Percentiles rank a stretch among this genome's conserved stretches.
phyloP scores from a whole-genome alignment of 1,140 invertebrate species.

The Saccostrea glomerata region DNA sequence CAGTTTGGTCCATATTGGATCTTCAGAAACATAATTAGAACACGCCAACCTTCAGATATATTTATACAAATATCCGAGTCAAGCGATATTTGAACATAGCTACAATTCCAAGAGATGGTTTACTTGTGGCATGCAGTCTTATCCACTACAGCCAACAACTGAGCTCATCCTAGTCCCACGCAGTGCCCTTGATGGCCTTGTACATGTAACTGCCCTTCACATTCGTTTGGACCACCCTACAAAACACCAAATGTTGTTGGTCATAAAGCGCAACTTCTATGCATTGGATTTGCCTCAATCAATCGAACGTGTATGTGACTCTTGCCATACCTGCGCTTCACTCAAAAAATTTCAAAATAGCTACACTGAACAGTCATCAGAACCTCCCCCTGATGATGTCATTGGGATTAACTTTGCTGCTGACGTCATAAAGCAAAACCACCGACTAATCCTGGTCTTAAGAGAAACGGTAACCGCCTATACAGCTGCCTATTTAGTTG shows the following conservation, averaged over 20 bases:
- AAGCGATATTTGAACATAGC: slow-evolving; percentile 46
- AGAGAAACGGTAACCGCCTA: too few species aligned
- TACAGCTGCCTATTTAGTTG: background rate
- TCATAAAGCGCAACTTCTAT: slow-evolving; percentile 53
- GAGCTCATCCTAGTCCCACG: slow-evolving; percentile 48
- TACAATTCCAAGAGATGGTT: slow-evolving; percentile 47
- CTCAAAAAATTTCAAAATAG: too few species aligned
- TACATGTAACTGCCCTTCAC: slow-evolving; percentile 41
- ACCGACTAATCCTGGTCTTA: too few species aligned
- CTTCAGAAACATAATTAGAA: too few species aligned
- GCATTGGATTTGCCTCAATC: slow-evolving; percentile 44
- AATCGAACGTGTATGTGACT: background rate
- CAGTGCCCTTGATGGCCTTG: slow-evolving; percentile 55
- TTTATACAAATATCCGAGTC: background rate
- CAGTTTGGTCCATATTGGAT: background rate
- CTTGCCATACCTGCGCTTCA: too few species aligned
- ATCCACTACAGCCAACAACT: slow-evolving; percentile 12
- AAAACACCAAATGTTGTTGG: slow-evolving; percentile 41
- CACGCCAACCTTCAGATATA: too few species aligned
- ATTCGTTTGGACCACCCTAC: slow-evolving; percentile 46
- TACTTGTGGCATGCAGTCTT: slow-evolving; percentile 35
- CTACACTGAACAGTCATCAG: too few species aligned
- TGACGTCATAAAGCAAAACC: too few species aligned
- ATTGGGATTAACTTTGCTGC: too few species aligned
- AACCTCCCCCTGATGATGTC: too few species aligned